Evolutionary conservation across 2,888 invertebrate genomes (phyloP).

Genomic region (Spatulosminthurus flaviceps): DNA sequence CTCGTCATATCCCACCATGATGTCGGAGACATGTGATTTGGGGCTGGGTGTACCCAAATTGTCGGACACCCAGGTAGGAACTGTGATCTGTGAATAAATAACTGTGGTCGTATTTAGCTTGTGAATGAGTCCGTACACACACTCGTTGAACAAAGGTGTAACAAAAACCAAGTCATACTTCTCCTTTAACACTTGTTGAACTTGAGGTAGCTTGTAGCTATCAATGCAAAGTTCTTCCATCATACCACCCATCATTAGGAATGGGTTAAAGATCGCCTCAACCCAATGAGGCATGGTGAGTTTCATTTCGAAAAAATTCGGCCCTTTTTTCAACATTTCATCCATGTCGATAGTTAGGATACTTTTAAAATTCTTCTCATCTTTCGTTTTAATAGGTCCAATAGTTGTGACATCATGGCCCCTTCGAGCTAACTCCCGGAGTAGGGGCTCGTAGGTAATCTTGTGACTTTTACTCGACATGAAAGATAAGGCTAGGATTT

Average conservation of each 20-base stretch:
- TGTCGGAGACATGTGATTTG: conserved; percentile 1
- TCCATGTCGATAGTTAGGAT: conserved; percentile 21
- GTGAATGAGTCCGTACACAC: conserved; percentile 29
- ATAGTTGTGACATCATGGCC: conserved; percentile 27
- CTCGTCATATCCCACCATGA: not conserved
- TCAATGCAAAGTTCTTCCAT: not conserved
- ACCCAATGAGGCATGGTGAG: not conserved
- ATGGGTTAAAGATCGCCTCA: not conserved
- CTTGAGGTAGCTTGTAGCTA: not conserved
- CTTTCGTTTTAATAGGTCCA: not conserved
- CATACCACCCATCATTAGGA: not conserved
- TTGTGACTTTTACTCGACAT: conserved; percentile 29
- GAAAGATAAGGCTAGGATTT: conserved; percentile 22
- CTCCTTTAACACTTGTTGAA: not conserved
- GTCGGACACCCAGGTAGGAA: not conserved
- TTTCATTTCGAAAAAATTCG: not conserved
- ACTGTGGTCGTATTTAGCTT: conserved; percentile 30
- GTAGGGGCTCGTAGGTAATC: conserved; percentile 25
- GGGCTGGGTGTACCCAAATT: not conserved
- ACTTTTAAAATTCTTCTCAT: conserved; percentile 2
- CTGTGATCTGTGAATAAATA: not conserved
- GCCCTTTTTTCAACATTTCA: not conserved
- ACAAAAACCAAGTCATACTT: conserved; percentile 20
- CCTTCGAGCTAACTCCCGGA: not conserved
- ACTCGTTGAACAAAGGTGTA: conserved; percentile 33